These are phyloP conservation scores for Triplophysa rosa DNA, from an alignment of 2,113 vertebrate species.

Conservation along the genomic window DNA sequence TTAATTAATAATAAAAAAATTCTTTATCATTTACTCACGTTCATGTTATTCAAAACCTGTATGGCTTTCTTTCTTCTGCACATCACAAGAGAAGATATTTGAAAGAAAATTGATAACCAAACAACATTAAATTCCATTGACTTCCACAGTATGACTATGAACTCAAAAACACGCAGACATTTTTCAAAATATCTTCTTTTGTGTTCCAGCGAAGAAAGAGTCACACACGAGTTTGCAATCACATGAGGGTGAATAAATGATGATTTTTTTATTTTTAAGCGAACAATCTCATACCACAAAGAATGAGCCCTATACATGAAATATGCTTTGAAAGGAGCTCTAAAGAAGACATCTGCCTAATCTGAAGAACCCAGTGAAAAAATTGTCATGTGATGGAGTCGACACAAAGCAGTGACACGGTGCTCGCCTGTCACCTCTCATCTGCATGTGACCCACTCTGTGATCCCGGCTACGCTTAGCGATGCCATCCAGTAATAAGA, in stretches of 20 bases:
- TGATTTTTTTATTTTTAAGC: neutral
- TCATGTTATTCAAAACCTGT: too few relatives aligned
- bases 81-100: too few relatives aligned
- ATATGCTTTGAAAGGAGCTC: constrained; percentile 1
- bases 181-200: too few relatives aligned
- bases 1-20: too few relatives aligned
- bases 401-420: constrained; percentile 10
- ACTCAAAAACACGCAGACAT: too few relatives aligned
- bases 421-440: neutral
- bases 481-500: constrained; percentile 4
- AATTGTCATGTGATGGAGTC: constrained; percentile 37
- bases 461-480: constrained; percentile 1
- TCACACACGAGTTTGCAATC: neutral
- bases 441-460: constrained; percentile 42
- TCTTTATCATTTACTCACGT: too few relatives aligned
- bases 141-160: too few relatives aligned
- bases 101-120: too few relatives aligned
- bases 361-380: constrained; percentile 19
- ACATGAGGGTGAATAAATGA: neutral
- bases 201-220: neutral
- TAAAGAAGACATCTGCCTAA: constrained; percentile 2
- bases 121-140: too few relatives aligned
- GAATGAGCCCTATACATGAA: neutral
- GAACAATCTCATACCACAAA: neutral
- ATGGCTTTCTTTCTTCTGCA: too few relatives aligned